phyloP scores from a whole-genome alignment of 2,888 invertebrate genomes.

The Calameuta filiformis region DNA sequence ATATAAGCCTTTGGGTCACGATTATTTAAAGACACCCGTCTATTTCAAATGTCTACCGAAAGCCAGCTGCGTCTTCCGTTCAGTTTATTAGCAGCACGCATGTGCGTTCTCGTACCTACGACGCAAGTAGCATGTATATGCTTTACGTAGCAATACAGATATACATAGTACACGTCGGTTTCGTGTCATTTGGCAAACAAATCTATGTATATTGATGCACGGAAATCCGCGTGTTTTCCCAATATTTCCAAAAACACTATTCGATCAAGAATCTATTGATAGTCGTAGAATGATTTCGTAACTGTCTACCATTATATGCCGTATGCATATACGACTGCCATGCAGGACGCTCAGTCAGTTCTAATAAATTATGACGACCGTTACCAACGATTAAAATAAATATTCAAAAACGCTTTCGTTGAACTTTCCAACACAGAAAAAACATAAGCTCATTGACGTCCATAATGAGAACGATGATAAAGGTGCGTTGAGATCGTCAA shows the following conservation, averaged over 20 bases:
- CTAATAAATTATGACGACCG: background rate
- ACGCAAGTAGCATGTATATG: background rate
- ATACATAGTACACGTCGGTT: background rate
- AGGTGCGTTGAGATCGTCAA: constrained; percentile 1
- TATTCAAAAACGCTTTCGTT: background rate
- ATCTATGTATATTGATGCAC: background rate
- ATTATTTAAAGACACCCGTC: constrained; percentile 65
- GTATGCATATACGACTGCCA: background rate
- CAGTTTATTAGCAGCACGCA: constrained; percentile 22
- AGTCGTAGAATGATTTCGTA: background rate
- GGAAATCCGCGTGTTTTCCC: background rate
- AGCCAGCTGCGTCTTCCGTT: constrained; percentile 59
- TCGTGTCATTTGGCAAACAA: background rate
- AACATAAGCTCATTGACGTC: background rate
- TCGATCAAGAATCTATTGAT: background rate
- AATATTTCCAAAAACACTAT: background rate
- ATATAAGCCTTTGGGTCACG: constrained; percentile 63
- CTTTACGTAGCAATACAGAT: background rate
- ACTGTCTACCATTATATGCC: background rate
- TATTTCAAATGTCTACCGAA: constrained; percentile 62
- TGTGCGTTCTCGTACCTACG: background rate
- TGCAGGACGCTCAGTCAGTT: background rate
- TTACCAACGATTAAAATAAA: background rate
- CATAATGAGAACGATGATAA: background rate
- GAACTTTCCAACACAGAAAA: background rate